phyloP scores from a whole-genome alignment of 1,140 invertebrate genomes.

The Heterodera carotae region DNA sequence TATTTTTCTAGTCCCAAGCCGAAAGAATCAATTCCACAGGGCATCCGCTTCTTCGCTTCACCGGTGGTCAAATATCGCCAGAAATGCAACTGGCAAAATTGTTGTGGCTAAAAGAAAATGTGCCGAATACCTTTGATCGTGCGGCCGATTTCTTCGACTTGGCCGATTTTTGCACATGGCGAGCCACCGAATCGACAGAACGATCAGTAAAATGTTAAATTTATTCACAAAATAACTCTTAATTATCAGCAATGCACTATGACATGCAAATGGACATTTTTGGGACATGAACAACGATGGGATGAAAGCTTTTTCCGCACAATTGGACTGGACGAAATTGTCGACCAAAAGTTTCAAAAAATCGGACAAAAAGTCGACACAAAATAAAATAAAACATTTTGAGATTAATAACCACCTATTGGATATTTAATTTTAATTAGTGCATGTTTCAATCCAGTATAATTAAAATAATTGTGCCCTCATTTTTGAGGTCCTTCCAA shows the following conservation, averaged over 20 bases:
- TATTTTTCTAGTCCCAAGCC: not conserved
- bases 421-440: too few relatives aligned
- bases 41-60: not conserved
- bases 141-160: slow-evolving; percentile 5
- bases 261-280: slow-evolving; percentile 3
- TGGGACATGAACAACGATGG: not conserved
- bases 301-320: not conserved
- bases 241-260: not conserved
- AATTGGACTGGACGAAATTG: not conserved
- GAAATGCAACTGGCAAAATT: slow-evolving; percentile 3
- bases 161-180: slow-evolving; percentile 10
- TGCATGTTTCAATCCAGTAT: too few relatives aligned
- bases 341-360: not conserved
- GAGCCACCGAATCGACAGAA: not conserved
- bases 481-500: too few relatives aligned
- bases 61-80: not conserved
- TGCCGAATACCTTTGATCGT: not conserved
- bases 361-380: not conserved
- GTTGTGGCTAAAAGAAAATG: slow-evolving; percentile 1
- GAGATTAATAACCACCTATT: not conserved
- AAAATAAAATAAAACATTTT: not conserved
- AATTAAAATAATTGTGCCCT: too few relatives aligned
- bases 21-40: not conserved
- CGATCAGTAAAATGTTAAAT: slow-evolving; percentile 4
- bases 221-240: not conserved